phyloP scores from a whole-genome alignment of 2,797 vertebrate genomes.

The Leuciscus waleckii region DNA sequence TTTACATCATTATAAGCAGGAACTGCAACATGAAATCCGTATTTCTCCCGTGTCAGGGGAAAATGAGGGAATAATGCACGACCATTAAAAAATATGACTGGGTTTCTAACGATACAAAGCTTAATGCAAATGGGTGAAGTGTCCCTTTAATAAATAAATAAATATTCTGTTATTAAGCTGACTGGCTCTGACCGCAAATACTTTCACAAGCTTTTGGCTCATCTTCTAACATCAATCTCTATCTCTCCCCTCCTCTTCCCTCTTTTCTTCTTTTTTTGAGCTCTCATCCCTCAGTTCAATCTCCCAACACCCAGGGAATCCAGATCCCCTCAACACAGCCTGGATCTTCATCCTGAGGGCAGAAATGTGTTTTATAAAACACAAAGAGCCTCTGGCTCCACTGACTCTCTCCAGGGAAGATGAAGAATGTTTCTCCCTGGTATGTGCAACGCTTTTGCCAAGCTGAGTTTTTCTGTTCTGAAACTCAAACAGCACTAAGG shows the following conservation, averaged over 20 bases:
- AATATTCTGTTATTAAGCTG: not conserved
- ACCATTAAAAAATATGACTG: too few species aligned
- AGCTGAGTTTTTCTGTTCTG: constrained; percentile 55
- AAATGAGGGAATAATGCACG: too few species aligned
- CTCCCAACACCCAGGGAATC: constrained; percentile 10
- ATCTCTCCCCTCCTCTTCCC: not conserved
- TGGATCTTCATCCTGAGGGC: constrained; percentile 39
- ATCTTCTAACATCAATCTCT: constrained; percentile 9
- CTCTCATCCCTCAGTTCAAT: not conserved
- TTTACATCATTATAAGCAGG: too few species aligned
- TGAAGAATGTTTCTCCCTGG: constrained; percentile 58
- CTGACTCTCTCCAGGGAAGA: constrained; percentile 5
- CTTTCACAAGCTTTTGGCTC: not conserved
- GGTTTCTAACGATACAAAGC: too few species aligned
- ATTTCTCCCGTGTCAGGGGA: too few species aligned
- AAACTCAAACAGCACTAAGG: not conserved
- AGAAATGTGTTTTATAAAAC: constrained; percentile 26
- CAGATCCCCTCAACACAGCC: constrained; percentile 26
- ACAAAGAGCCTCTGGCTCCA: not conserved
- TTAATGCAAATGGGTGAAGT: too few species aligned
- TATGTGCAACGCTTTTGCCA: constrained; percentile 58
- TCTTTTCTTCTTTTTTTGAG: not conserved
- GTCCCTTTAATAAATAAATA: constrained; percentile 5
- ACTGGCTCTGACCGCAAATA: not conserved
- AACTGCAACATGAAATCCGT: too few species aligned